Evolutionary conservation across 2,888 invertebrate species (phyloP), one percentile per base, ranked within the genome.

Genomic region (Griposia aprilina): DNA sequence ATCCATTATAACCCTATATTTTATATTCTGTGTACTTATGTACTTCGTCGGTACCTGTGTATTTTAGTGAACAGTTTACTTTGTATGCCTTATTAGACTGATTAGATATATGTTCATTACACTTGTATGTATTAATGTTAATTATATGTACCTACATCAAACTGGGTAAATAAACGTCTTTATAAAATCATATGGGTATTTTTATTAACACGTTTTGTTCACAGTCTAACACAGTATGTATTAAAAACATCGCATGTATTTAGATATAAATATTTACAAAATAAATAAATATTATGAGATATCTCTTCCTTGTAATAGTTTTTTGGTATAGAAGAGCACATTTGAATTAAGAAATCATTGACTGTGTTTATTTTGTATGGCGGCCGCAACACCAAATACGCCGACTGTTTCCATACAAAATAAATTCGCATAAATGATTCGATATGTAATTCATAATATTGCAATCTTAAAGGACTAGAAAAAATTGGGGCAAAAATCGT

Each of bases 1-100:
- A 26, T 48, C 26, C 52, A 59, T 80, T 74, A 62, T 60, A 80
- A 48, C 48, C 11, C 57, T 36, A 74, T 59, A 50, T 81, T 76
- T 68, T 76, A 69, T 74, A 81, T 67, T 69, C 71, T 76, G 52
- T 77, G 75, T 84, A 81, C 77, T 81, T 80, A 68, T 70, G 74
- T 86, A 87, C 84, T 87, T 80, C 87, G 66, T 80, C 74, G 82
- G 86, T 87, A 90, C 87, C 87, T 88, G 86, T 88, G 78, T 84
- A 81, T 80, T 85, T 81, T 87, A 84, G 79, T 84, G 48, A 82
- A 84, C 70, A 83, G 71, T 83, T 85, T 86, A 78, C 76, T 88
- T 87, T 85, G 69, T 88, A 89, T 89, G 88, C 89, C 89, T 90
- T 88, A 88, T 81, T 91, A 91, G 90, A 91, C 89, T 91, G 90